phyloP scores from a whole-genome alignment of 1,140 invertebrate genomes.

The Grapholita molesta region DNA sequence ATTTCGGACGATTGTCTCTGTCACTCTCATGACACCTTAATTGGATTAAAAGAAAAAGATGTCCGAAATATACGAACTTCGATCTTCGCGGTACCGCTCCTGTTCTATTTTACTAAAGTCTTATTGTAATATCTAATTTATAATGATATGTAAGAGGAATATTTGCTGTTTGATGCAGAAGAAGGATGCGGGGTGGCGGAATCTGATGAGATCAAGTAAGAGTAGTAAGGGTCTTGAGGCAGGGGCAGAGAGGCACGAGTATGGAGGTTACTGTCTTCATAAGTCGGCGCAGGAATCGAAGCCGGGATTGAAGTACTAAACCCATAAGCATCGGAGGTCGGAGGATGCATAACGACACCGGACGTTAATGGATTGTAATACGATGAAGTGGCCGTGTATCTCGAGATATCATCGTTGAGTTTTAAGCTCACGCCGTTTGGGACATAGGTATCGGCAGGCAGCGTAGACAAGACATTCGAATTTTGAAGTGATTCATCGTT shows the following conservation, averaged over 20 bases:
- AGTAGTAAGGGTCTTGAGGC: constrained; percentile 58
- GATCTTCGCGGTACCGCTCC: too few species aligned
- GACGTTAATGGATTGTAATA: constrained; percentile 55
- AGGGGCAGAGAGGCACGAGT: constrained; percentile 38
- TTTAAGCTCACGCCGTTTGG: constrained; percentile 65
- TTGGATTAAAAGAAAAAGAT: too few species aligned
- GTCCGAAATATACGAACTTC: too few species aligned
- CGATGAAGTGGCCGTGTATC: constrained; percentile 45
- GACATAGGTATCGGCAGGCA: constrained; percentile 58
- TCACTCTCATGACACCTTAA: too few species aligned
- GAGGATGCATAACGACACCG: constrained; percentile 45
- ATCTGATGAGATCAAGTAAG: constrained; percentile 49
- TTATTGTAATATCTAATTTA: constrained; percentile 30
- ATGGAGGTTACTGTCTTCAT: constrained; percentile 51
- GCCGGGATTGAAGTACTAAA: constrained; percentile 39
- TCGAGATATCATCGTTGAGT: constrained; percentile 54
- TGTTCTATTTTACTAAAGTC: too few species aligned
- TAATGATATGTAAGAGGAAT: constrained; percentile 58
- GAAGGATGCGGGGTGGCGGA: constrained; percentile 39
- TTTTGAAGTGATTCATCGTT: constrained; percentile 68
- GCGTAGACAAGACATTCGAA: constrained; percentile 48
- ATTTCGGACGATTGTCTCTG: too few species aligned
- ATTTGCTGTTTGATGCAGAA: constrained; percentile 39
- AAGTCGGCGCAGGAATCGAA: constrained; percentile 45
- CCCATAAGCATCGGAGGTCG: constrained; percentile 49